Base-by-base conservation (phyloP, 2,888 invertebrate species). In the Eretmocerus hayati region DNA sequence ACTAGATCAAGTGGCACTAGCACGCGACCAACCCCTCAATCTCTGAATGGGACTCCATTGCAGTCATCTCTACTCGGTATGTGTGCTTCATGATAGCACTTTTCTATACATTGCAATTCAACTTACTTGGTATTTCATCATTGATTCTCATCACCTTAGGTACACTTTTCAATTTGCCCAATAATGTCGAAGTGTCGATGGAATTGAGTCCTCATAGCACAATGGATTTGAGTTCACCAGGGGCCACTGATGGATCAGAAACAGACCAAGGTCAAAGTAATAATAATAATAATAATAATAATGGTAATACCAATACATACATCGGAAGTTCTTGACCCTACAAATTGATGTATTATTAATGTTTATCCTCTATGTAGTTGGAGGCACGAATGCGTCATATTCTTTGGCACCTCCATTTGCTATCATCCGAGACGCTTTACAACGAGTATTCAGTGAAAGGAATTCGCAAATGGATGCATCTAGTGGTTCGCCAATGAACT, bases 121-220 rank as follows among this genome's bases (percentile, higher is more conserved):
- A n/a, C n/a, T n/a, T n/a, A n/a, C n/a, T n/a, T n/a, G n/a, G n/a
- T n/a, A n/a, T n/a, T n/a, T n/a, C n/a, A 1, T 26, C 11, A 9
- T 40, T 35, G 40, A 16, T 42, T 37, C 44, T 47, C 15, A 16
- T 53, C 21, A 19, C 19, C 11, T 8, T 49, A 62, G 66, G 62
- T 51, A 61, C 66, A 41, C 58, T 68, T 26, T 64, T 71, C 43
- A 68, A 69, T 52, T 58, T 72, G 33, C 62, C 72, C 31, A 64
- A 67, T 56, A 77, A 77, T 60, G 73, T 80, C 48, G 78, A 79
- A 58, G 77, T 83, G 52, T 75, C 81, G 58, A 80, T 83, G 79
- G 81, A 76, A 62, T 74, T 77, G 44, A 75, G 72, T 37, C 75
- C 77, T 18, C 75, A 75, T 61, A 71, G 42, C 20, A 32, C 51